phyloP scores from a whole-genome alignment of 2,888 invertebrate genomes.

The Drosophila nr. medialis region DNA sequence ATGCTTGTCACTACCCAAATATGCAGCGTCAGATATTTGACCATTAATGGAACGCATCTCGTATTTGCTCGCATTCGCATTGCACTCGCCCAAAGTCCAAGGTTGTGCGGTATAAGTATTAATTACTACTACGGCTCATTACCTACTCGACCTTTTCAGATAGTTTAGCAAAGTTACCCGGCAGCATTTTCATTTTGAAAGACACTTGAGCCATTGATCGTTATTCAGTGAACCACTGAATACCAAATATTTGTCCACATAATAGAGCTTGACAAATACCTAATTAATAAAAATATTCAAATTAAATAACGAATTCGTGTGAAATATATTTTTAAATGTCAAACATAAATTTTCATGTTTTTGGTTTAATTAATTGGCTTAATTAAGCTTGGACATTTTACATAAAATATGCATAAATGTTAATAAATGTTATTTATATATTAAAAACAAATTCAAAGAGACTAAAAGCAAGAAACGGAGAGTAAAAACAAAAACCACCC shows the following conservation, averaged over 20 bases:
- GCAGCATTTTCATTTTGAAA: background rate
- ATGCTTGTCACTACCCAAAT: constrained; percentile 9
- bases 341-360: background rate
- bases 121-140: constrained; percentile 1
- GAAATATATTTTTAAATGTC: background rate
- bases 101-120: constrained; percentile 34
- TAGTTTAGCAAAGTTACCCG: background rate
- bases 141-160: constrained; percentile 12
- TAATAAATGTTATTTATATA: background rate
- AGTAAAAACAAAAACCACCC: background rate
- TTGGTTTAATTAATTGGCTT: background rate
- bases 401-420: background rate
- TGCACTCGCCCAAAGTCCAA: constrained; percentile 44
- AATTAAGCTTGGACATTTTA: background rate
- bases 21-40: constrained; percentile 27
- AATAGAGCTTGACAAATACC: background rate
- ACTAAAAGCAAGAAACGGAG: background rate
- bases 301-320: background rate
- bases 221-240: no score
- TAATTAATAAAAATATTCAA: background rate
- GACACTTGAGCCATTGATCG: background rate
- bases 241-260: no score
- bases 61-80: constrained; percentile 16
- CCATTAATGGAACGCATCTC: constrained; percentile 45
- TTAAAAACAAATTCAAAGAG: background rate